Evolutionary conservation across 1,140 invertebrate genomes (phyloP).

Genomic region (honey bee (Apis mellifera)): Amel_HAv3.1 CM009941.2:15030001-15030500

Average conservation of each 20-base stretch:
- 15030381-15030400: conserved; percentile 77
- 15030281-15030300: conserved; percentile 81
- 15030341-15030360: conserved; percentile 60
- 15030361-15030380: conserved; percentile 76
- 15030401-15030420: conserved; percentile 23
- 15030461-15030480: neutral
- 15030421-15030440: conserved; percentile 7
- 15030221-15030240: conserved; percentile 57
- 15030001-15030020: neutral
- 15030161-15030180: conserved; percentile 65
- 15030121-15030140: conserved; percentile 57
- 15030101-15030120: conserved; percentile 53
- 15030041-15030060: conserved; percentile 25
- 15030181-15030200: conserved; percentile 76
- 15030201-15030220: conserved; percentile 75
- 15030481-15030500: too few species aligned
- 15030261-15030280: conserved; percentile 78
- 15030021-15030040: conserved; percentile 13
- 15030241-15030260: conserved; percentile 66
- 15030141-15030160: conserved; percentile 62
- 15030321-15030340: conserved; percentile 73
- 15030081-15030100: conserved; percentile 56
- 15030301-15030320: conserved; percentile 69
- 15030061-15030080: neutral
- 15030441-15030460: too few species aligned